These are phyloP conservation scores for Lasiurus cinereus DNA, from an alignment of 2,113 vertebrate species.

Conservation along the genomic window DNA sequence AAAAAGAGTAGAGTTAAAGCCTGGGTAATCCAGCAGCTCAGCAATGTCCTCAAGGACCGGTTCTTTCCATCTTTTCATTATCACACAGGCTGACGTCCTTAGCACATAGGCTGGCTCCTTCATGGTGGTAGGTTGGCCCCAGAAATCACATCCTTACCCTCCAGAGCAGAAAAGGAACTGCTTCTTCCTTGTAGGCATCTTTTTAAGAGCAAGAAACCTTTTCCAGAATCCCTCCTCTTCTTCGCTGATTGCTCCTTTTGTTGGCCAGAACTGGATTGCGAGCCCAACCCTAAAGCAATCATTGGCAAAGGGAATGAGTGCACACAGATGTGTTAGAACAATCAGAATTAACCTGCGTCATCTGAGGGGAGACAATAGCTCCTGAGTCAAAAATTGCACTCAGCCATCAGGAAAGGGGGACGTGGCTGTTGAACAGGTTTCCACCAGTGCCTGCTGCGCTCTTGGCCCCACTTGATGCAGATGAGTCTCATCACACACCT, in stretches of 20 bases:
- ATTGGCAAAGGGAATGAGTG: not conserved
- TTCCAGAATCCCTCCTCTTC: not conserved
- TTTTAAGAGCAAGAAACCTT: conserved; percentile 41
- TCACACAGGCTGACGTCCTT: not conserved
- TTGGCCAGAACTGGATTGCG: not conserved
- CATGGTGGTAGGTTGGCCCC: not conserved
- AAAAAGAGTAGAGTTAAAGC: not conserved
- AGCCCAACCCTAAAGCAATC: not conserved
- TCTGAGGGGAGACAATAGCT: not conserved
- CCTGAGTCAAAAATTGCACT: not conserved
- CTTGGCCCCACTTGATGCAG: not conserved
- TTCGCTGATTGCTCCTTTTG: not conserved
- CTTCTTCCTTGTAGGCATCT: conserved; percentile 6
- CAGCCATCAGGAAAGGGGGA: not conserved
- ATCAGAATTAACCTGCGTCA: not conserved
- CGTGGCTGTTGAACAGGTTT: not conserved
- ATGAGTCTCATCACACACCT: not conserved
- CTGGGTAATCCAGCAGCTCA: not conserved
- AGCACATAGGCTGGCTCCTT: not conserved
- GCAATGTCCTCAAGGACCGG: not conserved
- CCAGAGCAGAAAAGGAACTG: not conserved
- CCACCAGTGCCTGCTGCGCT: not conserved
- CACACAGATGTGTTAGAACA: not conserved
- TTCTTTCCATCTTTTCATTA: not conserved
- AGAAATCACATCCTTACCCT: not conserved